A percentile compares a stretch with the other conserved stretches of the same genome.
phyloP scores from a whole-genome alignment of 2,888 invertebrate species.

The Oscheius sp. region DNA sequence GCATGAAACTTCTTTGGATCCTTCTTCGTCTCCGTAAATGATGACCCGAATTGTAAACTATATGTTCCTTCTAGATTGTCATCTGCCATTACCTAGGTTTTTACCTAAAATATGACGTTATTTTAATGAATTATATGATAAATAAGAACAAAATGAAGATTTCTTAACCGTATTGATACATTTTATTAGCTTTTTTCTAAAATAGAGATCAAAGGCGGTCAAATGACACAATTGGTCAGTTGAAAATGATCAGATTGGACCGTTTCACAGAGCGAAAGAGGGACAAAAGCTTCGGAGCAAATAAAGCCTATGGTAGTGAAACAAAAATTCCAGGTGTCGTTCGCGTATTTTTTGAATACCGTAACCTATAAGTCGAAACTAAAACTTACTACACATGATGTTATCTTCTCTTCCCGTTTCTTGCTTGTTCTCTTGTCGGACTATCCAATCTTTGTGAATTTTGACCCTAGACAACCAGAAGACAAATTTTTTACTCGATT shows the following conservation, averaged over 20 bases:
- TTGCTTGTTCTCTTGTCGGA: too few species aligned
- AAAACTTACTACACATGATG: too few species aligned
- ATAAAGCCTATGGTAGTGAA: neutral
- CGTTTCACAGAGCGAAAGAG: conserved; percentile 6
- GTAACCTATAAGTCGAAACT: too few species aligned
- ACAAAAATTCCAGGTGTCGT: too few species aligned
- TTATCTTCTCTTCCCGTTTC: too few species aligned
- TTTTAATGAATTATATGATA: neutral
- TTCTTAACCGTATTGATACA: neutral
- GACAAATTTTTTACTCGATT: too few species aligned
- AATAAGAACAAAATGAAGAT: neutral
- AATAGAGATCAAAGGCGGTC: neutral
- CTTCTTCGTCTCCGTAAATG: conserved; percentile 38
- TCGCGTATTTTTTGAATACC: too few species aligned
- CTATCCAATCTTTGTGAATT: too few species aligned
- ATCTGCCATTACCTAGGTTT: conserved; percentile 37
- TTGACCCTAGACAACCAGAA: too few species aligned
- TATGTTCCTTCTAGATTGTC: conserved; percentile 62
- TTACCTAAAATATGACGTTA: neutral
- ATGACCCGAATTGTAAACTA: conserved; percentile 56
- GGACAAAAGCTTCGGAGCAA: neutral
- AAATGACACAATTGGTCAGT: neutral
- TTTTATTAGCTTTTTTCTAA: neutral
- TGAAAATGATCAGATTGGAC: conserved; percentile 2
- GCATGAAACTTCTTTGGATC: conserved; percentile 48